phyloP scores from a whole-genome alignment of 1,140 invertebrate species.

The Nasonia vitripennis region DNA sequence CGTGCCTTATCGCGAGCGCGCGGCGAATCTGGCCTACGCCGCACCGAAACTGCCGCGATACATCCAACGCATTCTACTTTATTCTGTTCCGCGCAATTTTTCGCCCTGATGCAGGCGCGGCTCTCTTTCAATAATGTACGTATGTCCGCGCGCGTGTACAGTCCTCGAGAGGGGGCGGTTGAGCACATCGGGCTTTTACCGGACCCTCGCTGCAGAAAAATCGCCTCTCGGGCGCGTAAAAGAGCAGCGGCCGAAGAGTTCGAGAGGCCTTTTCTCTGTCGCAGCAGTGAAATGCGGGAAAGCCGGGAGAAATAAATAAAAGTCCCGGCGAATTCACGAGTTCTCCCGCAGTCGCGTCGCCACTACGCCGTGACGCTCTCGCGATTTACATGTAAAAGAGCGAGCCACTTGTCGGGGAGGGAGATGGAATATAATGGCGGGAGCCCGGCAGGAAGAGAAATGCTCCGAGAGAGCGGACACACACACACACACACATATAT shows the following conservation, averaged over 20 bases:
- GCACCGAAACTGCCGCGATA: neutral
- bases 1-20: slow-evolving; percentile 23
- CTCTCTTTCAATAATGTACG: no score
- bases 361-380: neutral
- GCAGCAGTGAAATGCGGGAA: neutral
- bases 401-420: neutral
- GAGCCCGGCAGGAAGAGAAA: slow-evolving; percentile 26
- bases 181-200: neutral
- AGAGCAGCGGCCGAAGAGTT: neutral
- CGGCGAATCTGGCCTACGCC: neutral
- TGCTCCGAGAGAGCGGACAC: neutral
- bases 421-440: neutral
- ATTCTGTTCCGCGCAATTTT: no score
- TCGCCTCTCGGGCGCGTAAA: neutral
- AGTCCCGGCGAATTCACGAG: neutral
- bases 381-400: slow-evolving; percentile 44
- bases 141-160: no score
- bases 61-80: neutral
- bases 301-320: slow-evolving; percentile 20
- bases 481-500: neutral
- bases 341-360: neutral
- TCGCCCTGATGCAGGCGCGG: no score
- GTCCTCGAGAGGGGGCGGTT: neutral
- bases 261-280: neutral
- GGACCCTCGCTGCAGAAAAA: neutral